These are phyloP conservation scores for Furcifer pardalis DNA, from an alignment of 2,797 vertebrate genomes.

Conservation along the genomic window DNA sequence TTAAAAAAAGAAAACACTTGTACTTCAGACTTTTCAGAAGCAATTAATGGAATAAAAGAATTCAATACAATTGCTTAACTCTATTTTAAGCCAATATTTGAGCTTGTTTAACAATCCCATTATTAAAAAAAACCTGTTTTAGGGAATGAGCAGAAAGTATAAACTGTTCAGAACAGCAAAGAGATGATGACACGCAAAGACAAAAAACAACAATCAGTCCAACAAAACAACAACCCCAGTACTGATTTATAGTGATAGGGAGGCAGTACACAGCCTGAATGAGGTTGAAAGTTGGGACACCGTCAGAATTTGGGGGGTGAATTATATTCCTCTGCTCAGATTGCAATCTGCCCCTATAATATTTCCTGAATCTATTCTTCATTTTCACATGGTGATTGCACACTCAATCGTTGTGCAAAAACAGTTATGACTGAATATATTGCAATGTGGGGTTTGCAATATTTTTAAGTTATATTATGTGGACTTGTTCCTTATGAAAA, in stretches of 20 bases:
- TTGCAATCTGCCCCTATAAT: neutral
- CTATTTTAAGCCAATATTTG: neutral
- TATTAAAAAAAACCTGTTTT: neutral
- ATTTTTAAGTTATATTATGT: neutral
- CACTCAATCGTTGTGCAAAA: neutral
- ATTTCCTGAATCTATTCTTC: neutral
- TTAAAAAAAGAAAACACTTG: neutral
- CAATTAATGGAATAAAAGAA: conserved; percentile 15
- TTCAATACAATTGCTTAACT: conserved; percentile 6
- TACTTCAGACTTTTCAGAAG: conserved; percentile 26
- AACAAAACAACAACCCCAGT: neutral
- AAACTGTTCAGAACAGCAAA: neutral
- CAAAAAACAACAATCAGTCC: neutral
- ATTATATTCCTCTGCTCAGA: neutral
- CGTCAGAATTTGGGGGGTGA: too few relatives aligned
- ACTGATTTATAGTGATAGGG: neutral
- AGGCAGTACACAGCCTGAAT: too few relatives aligned
- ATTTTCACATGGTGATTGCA: neutral
- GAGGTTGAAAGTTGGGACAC: too few relatives aligned
- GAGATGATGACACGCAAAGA: neutral
- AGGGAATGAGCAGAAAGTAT: conserved; percentile 7
- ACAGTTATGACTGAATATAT: neutral
- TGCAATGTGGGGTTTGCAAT: neutral
- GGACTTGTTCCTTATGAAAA: neutral
- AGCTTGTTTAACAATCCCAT: neutral